Percentiles rank a stretch among this genome's conserved stretches.
phyloP scores from a whole-genome alignment of 2,797 vertebrate genomes.

The Myiothlypis coronata region DNA sequence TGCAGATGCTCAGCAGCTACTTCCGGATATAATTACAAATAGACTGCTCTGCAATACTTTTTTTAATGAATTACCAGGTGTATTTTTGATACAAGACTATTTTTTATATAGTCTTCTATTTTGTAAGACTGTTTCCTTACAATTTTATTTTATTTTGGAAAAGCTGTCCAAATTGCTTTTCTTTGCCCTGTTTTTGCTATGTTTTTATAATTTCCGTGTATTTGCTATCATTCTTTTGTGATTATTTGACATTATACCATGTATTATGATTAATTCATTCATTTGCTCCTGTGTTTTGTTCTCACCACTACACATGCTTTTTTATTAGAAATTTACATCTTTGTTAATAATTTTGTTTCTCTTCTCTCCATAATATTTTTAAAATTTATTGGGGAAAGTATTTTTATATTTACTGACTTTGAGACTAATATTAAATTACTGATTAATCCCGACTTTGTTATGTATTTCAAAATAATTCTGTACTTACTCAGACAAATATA shows the following conservation, averaged over 20 bases:
- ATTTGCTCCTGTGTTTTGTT: neutral
- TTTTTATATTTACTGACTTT: neutral
- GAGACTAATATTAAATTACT: neutral
- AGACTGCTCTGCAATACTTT: neutral
- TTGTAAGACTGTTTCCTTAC: neutral
- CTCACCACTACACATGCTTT: neutral
- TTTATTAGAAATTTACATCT: neutral
- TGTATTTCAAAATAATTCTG: neutral
- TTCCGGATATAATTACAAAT: neutral
- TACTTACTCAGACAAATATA: neutral
- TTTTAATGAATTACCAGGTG: neutral
- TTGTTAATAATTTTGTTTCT: neutral
- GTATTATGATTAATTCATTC: neutral
- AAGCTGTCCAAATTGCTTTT: neutral
- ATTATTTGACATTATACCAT: neutral
- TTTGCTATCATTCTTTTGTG: neutral
- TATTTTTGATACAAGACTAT: neutral
- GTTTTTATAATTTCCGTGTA: neutral
- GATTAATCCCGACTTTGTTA: neutral
- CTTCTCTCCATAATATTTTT: neutral
- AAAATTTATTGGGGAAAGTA: neutral
- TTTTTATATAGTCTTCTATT: neutral
- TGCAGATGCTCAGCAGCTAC: conserved; percentile 17
- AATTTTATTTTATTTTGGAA: neutral
- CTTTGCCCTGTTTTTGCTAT: neutral